phyloP scores from a whole-genome alignment of 1,140 invertebrate species.

The Drepana arcuata region DNA sequence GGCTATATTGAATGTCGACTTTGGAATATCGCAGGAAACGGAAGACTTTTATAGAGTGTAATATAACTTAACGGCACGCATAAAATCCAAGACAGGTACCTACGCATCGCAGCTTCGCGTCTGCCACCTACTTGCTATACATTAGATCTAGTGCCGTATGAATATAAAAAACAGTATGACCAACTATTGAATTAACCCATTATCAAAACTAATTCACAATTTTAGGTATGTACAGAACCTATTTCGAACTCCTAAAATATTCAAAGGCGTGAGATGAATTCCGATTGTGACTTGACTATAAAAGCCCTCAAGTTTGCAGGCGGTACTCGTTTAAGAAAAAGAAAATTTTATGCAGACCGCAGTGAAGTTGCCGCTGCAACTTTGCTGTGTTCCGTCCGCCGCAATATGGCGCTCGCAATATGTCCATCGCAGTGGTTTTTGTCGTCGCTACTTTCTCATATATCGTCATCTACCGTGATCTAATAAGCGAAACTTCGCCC shows the following conservation, averaged over 20 bases:
- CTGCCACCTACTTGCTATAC: too few relatives aligned
- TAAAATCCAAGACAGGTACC: conserved; percentile 32
- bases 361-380: conserved; percentile 46
- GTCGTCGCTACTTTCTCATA: conserved; percentile 57
- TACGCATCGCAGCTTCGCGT: conserved; percentile 9
- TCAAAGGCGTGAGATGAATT: too few relatives aligned
- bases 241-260: too few relatives aligned
- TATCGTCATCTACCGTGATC: conserved; percentile 58
- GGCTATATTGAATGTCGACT: too few relatives aligned
- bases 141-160: conserved; percentile 9
- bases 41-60: conserved; percentile 37
- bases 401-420: conserved; percentile 60
- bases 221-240: too few relatives aligned
- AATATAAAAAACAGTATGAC: too few relatives aligned
- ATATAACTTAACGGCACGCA: conserved; percentile 42
- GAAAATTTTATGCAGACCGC: conserved; percentile 36
- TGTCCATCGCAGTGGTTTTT: conserved; percentile 55
- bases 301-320: background rate
- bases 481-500: conserved; percentile 63
- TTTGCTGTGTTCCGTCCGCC: conserved; percentile 28
- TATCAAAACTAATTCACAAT: too few relatives aligned
- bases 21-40: conserved; percentile 29
- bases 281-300: conserved; percentile 15
- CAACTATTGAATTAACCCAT: too few relatives aligned
- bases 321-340: conserved; percentile 22